These are phyloP conservation scores for Odontothrips loti DNA, from an alignment of 2,888 invertebrate species.

Conservation along the genomic window DNA sequence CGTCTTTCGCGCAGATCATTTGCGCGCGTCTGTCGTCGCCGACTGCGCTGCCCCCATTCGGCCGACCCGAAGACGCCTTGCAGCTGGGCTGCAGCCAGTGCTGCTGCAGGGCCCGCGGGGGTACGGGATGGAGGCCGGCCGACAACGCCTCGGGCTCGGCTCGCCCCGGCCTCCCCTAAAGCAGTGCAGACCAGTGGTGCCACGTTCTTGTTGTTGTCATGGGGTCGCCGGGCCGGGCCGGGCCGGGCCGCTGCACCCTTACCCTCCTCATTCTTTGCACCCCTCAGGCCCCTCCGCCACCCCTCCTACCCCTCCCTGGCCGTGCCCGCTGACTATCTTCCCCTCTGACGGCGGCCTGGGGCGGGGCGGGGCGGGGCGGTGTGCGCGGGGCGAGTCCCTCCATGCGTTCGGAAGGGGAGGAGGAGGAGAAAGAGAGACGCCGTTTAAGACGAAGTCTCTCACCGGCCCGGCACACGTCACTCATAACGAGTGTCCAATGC, in stretches of 20 bases:
- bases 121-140: background rate
- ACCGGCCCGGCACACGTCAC: too few relatives aligned
- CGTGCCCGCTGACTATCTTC: too few relatives aligned
- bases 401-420: too few relatives aligned
- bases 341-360: too few relatives aligned
- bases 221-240: conserved; percentile 11
- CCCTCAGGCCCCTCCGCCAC: too few relatives aligned
- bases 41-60: background rate
- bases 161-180: background rate
- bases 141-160: too few relatives aligned
- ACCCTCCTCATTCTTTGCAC: background rate
- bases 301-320: too few relatives aligned
- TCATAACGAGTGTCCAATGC: too few relatives aligned
- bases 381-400: too few relatives aligned
- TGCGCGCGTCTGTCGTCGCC: background rate
- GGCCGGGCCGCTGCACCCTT: background rate
- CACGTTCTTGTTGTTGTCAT: background rate
- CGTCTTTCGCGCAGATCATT: background rate
- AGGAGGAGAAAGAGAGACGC: too few relatives aligned
- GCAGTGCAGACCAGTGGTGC: background rate
- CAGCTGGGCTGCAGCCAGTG: background rate
- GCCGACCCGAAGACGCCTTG: background rate
- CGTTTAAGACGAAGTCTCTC: too few relatives aligned
- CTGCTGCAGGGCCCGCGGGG: background rate
- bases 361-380: too few relatives aligned